A percentile compares a stretch with the other conserved stretches of the same genome.
phyloP scores from a whole-genome alignment of 1,140 invertebrate species.

The Drosophila melanica region DNA sequence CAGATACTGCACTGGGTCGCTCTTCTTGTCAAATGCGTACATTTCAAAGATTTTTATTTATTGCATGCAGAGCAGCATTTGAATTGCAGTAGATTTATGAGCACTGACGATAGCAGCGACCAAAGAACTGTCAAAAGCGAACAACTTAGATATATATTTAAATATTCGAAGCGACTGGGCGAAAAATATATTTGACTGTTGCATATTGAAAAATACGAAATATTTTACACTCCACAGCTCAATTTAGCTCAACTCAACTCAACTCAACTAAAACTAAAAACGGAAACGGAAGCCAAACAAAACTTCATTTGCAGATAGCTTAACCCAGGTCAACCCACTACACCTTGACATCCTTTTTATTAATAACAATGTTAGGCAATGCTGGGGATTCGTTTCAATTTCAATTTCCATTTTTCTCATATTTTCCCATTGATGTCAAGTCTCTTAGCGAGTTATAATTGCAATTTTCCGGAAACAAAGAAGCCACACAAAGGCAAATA shows the following conservation, averaged over 20 bases:
- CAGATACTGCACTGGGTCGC: conserved; percentile 20
- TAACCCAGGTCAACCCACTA: conserved; percentile 4
- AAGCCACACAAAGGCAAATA: conserved; percentile 32
- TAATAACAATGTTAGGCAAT: conserved; percentile 39
- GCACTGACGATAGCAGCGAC: conserved; percentile 15
- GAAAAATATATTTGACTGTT: conserved; percentile 32
- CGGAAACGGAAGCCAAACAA: too few relatives aligned
- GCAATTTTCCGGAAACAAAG: conserved; percentile 20
- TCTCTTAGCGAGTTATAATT: conserved; percentile 22
- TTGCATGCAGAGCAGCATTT: conserved; percentile 64
- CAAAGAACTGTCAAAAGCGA: conserved; percentile 45
- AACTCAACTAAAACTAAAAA: neutral
- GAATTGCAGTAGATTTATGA: conserved; percentile 69
- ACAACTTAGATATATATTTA: conserved; percentile 54
- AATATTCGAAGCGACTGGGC: conserved; percentile 34
- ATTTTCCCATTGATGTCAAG: conserved; percentile 22
- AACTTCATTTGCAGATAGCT: neutral
- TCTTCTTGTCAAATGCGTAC: conserved; percentile 68
- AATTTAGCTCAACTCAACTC: conserved; percentile 2
- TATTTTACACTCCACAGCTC: neutral
- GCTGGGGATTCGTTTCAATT: conserved; percentile 57
- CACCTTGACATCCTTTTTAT: conserved; percentile 66
- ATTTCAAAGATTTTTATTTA: conserved; percentile 72
- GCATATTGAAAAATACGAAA: conserved; percentile 29
- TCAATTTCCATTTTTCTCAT: conserved; percentile 24